Evolutionary conservation across 2,888 invertebrate genomes (phyloP), one percentile per base, ranked within the genome.

Genomic region (Scaptomyza tumidula): DNA sequence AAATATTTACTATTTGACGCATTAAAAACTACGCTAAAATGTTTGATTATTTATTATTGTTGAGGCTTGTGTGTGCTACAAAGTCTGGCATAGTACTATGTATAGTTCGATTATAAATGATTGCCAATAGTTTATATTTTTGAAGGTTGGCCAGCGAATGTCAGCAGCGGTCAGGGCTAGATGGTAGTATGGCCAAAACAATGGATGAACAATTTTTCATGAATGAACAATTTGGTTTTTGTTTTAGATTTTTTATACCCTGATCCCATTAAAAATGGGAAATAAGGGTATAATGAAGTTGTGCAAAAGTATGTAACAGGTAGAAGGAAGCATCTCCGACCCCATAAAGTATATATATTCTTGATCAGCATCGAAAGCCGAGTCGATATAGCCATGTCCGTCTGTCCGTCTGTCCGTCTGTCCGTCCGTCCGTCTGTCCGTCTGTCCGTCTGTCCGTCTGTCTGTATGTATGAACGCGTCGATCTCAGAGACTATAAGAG

Each of bases 1-100:
- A 88, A 82, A 77, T 83, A 88, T 86, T 88, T 83, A 82, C 82
- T 69, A 75, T 76, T 75, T 58, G 58, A 58, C 57, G 72, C 72
- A 46, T 76, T 71, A 62, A 61, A 59, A 55, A 16, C 46, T 62
- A 66, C 24, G 53, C 39, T 53, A 3, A 56, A 62, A 67, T 57
- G 56, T 39, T 53, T 62, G 72, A 78, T 67, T 72, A 83, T 81
- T 74, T 74, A 66, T 60, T 82, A 59, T 68, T 83, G 80, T 79
- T 82, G 72, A 56, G 62, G 54, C 46, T 64, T 49, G 4, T 46
- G 49, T 53, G 33, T 16, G 41, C 41, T 16, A 10, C 16, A 3
- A 39, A 41, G 16, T 41, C 41, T 16, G 41, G 16, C 41, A 29
- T 10, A 24, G 48, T 45, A 65, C 6, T 35, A n/a, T 9, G 62